phyloP scores from a whole-genome alignment of 2,797 vertebrate genomes.

The Coracias cyanogaster region DNA sequence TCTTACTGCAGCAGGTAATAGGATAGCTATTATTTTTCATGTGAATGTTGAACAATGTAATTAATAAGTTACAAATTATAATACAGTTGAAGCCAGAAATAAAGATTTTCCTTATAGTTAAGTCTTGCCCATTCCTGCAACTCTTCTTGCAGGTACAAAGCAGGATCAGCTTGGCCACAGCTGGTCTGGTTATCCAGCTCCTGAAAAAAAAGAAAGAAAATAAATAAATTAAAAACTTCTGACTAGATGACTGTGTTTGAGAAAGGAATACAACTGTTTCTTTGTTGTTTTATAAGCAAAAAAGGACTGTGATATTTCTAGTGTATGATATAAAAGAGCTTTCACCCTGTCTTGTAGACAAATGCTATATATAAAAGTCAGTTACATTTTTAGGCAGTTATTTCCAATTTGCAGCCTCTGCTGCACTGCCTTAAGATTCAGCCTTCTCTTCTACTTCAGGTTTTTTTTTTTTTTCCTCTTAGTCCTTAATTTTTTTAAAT shows the following conservation, averaged over 20 bases:
- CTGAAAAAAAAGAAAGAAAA: not conserved
- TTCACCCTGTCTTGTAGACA: not conserved
- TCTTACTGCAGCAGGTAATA: not conserved
- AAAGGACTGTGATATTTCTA: not conserved
- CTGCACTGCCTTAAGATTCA: not conserved
- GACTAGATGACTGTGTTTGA: not conserved
- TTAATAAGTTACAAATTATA: constrained; percentile 36
- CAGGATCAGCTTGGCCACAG: not conserved
- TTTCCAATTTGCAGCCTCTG: not conserved
- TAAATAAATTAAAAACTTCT: not conserved
- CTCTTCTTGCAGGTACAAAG: not conserved
- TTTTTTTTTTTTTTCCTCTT: not conserved
- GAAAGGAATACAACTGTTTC: not conserved
- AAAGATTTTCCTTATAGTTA: not conserved
- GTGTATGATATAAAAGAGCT: not conserved
- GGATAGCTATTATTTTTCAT: constrained; percentile 49
- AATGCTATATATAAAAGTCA: not conserved
- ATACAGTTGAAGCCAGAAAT: not conserved
- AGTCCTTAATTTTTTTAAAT: too few species aligned
- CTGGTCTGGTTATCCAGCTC: not conserved
- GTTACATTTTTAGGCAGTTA: not conserved
- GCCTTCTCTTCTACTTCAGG: not conserved
- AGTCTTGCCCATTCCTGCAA: not conserved
- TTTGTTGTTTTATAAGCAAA: not conserved
- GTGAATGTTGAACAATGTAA: not conserved